Evolutionary conservation across 2,888 invertebrate genomes (phyloP).

Genomic region (Pyrrhosoma nymphula): DNA sequence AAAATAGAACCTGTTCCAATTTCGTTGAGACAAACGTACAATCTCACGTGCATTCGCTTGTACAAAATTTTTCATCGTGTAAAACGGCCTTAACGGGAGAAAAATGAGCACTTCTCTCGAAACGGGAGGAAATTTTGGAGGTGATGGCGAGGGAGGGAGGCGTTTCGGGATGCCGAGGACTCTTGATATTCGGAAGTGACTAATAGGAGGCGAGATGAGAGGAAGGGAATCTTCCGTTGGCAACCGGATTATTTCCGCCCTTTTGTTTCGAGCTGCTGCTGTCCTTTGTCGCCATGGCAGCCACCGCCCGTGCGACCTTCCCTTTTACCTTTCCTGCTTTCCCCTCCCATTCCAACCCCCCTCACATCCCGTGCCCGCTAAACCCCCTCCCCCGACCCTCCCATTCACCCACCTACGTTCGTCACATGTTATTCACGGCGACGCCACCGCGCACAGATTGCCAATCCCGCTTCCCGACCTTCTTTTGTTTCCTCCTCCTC

Average conservation of each 20-base stretch:
- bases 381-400: too few species aligned
- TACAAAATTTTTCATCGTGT: too few species aligned
- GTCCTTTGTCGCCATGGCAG: not conserved
- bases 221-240: not conserved
- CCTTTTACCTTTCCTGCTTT: too few species aligned
- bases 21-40: too few species aligned
- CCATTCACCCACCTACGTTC: not conserved
- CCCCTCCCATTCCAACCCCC: not conserved
- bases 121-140: not conserved
- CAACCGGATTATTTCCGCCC: not conserved
- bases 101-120: not conserved
- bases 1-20: too few species aligned
- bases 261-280: slow-evolving; percentile 12
- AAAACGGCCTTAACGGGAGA: too few species aligned
- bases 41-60: too few species aligned
- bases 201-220: not conserved
- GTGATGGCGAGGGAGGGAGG: not conserved
- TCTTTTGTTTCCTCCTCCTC: not conserved
- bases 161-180: not conserved
- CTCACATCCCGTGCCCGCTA: too few species aligned
- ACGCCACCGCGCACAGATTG: not conserved
- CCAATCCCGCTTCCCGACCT: not conserved
- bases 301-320: not conserved
- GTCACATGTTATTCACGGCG: not conserved
- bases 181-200: not conserved